Base-by-base conservation (phyloP, 2,888 invertebrate species). In the Brachyopa scutellaris region DNA sequence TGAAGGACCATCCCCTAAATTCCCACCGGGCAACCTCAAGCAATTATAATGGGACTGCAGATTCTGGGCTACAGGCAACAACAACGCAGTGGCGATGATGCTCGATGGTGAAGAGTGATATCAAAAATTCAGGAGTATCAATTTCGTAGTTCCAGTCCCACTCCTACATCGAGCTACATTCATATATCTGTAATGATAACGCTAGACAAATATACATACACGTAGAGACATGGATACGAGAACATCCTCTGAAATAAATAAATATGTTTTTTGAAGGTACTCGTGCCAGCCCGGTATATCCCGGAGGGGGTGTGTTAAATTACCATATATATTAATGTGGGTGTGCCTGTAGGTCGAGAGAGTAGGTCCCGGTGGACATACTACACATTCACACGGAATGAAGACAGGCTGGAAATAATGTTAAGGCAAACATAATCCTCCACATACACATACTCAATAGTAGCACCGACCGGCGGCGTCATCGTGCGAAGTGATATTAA, bases 241-340 rank as follows among this genome's bases (percentile, higher is more conserved):
- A 8, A 33, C 42, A 21, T 19, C 40, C 49, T 23, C 17, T 19
- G 29, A 26, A 31, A 40, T 33, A 33, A 61, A 42, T 61, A 62
- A 53, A 72, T 53, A 36, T 49, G 62, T 55, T 53, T 45, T 55
- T 45, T 11, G 11, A 49, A 38, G 55, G 49, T 61, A 29, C 47
- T 40, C 8, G 15, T 38, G 36, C 13, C 26, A 6, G 2, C 19
- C 31, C 7, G 17, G 1, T 17, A 17, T 29, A 7, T 17, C 47
- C 49, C 36, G 19, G 11, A 29, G 67, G 55, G 47, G 40, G 31
- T 47, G 36, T 49, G 47, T 59, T 64, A 51, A 64, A 76, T 80
- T 80, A 76, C 69, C 80, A 80, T 80, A 80, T 76, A 76, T 80
- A 80, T 80, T 80, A 76, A 80, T 70, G 57, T 74, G 57, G 45